These are phyloP conservation scores for Semnornis frantzii DNA, from an alignment of 2,113 vertebrate genomes.

Conservation along the genomic window DNA sequence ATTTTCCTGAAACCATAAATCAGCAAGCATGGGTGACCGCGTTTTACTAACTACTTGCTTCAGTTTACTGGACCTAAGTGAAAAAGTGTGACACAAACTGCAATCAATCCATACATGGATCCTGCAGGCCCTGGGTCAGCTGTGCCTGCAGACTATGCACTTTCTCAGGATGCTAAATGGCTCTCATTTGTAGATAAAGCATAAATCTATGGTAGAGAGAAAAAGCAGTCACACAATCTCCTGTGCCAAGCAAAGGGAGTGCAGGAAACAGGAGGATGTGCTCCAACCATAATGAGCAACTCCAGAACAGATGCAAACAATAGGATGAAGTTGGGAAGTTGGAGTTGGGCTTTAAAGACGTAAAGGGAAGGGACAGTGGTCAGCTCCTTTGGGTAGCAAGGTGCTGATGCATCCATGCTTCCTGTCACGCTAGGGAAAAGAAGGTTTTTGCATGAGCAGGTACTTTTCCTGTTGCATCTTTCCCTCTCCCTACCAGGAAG, in stretches of 20 bases:
- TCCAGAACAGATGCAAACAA: neutral
- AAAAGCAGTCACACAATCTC: neutral
- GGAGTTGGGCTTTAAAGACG: neutral
- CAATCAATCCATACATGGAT: neutral
- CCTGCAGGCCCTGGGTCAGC: neutral
- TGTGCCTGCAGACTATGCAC: neutral
- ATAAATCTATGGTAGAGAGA: neutral
- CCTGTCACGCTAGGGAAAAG: rapidly evolving
- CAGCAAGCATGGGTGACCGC: constrained; percentile 27
- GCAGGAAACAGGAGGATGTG: neutral
- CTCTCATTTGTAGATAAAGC: neutral
- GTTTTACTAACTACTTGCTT: neutral
- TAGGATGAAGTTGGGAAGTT: neutral
- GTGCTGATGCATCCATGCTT: rapidly evolving
- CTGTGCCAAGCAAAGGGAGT: neutral
- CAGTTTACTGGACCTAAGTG: constrained; percentile 22
- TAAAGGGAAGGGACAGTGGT: neutral
- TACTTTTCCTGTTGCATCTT: neutral
- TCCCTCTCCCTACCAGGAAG: neutral
- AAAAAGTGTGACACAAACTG: constrained; percentile 22
- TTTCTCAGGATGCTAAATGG: neutral
- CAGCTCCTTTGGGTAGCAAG: neutral
- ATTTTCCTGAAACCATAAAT: constrained; percentile 62
- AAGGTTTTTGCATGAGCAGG: neutral
- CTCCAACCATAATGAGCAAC: neutral